Percentiles rank a stretch among this genome's conserved stretches.
These are phyloP conservation scores for Cynocephalus volans DNA, from an alignment of 2,113 vertebrate species.

Conservation along the genomic window DNA sequence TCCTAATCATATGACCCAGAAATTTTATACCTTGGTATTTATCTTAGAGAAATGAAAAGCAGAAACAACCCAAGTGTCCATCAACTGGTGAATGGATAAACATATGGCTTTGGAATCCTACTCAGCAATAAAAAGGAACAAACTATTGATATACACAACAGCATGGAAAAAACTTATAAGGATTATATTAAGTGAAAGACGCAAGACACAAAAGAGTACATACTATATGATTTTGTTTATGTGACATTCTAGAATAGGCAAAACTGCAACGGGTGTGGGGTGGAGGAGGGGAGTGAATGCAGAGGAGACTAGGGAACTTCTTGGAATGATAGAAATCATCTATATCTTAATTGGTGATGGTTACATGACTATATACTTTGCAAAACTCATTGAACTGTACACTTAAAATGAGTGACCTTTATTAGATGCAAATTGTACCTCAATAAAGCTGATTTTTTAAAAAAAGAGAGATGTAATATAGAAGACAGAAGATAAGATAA, in stretches of 20 bases:
- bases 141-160: neutral
- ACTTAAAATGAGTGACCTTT: slow-evolving; percentile 14
- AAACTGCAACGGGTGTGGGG: neutral
- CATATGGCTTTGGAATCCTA: neutral
- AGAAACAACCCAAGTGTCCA: neutral
- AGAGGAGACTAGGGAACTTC: neutral
- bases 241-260: neutral
- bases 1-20: slow-evolving; percentile 1
- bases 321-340: neutral
- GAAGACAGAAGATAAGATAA: slow-evolving; percentile 2
- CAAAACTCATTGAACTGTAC: neutral
- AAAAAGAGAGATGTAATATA: neutral
- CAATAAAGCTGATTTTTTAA: neutral
- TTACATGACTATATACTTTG: neutral
- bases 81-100: neutral
- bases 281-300: neutral
- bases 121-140: slow-evolving; percentile 29
- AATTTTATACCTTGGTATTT: neutral
- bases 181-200: neutral
- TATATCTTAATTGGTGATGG: neutral
- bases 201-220: neutral
- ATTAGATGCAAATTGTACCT: neutral
- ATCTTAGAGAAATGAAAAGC: slow-evolving; percentile 57
- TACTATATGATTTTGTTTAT: neutral
- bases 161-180: neutral